Evolutionary conservation across 1,140 invertebrate species (phyloP).

Genomic region (Centruroides sculpturatus): DNA sequence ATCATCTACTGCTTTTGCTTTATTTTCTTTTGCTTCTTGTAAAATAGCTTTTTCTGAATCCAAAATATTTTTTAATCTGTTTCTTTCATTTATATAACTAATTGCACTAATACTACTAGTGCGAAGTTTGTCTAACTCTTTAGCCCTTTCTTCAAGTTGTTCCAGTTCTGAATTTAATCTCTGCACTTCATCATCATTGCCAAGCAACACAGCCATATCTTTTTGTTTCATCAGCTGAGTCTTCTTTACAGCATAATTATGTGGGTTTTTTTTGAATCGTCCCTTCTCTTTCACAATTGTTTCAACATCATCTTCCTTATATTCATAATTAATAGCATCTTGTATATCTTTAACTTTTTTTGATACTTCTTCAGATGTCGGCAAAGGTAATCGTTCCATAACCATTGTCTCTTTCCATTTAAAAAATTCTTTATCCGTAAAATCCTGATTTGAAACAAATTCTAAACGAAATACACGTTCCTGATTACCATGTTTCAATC

Average conservation of each 20-base stretch:
- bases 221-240: constrained; percentile 82
- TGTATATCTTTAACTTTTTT: constrained; percentile 78
- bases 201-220: constrained; percentile 40
- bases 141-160: constrained; percentile 77
- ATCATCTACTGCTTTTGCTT: constrained; percentile 62
- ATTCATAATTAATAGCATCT: constrained; percentile 75
- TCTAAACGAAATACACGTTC: constrained; percentile 87
- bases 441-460: constrained; percentile 93
- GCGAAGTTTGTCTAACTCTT: constrained; percentile 75
- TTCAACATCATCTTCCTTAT: constrained; percentile 66
- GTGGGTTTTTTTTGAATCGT: constrained; percentile 76
- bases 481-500: constrained; percentile 61
- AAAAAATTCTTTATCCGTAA: constrained; percentile 78
- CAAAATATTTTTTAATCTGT: constrained; percentile 79
- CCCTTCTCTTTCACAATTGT: constrained; percentile 82
- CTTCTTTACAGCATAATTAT: constrained; percentile 96
- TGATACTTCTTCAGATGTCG: constrained; percentile 67
- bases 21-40: constrained; percentile 44
- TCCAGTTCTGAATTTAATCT: constrained; percentile 30
- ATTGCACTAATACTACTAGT: constrained; percentile 87
- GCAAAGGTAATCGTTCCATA: constrained; percentile 56
- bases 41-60: constrained; percentile 87
- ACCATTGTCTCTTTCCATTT: constrained; percentile 82
- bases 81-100: constrained; percentile 91
- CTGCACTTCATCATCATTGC: constrained; percentile 23